Evolutionary conservation across 2,888 invertebrate genomes (phyloP), one percentile per base, ranked within the genome.

Genomic region (Pteria penguin): DNA sequence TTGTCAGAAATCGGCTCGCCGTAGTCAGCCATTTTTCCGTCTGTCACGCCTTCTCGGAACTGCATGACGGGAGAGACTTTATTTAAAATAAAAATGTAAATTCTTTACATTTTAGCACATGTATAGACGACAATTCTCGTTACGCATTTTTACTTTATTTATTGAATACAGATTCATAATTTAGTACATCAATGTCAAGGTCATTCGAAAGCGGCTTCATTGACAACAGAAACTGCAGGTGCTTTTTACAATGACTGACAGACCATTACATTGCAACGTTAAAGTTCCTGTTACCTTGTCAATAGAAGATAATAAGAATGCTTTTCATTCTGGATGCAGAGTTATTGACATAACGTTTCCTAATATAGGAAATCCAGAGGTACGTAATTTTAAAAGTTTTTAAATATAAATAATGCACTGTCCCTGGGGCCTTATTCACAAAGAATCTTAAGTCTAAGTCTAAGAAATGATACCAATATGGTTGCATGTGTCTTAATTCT

Each of bases 291-390:
- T 89, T n/a, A 33, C 78, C 22, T 71, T 90, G 22, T 85, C 77
- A 61, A 78, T 90, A 31, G 84, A 85, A 14, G 89, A 89, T 65
- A 68, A 76, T 14, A 87, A 86, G 72, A 79, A 78, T 24, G 88
- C 84, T 31, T 88, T 89, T 75, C 80, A 85, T 65, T 86, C 87
- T 58, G 91, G 91, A 27, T 91, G 90, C 79, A 84, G 85, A 71
- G 80, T 89, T n/a, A 84, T 91, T 31, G 90, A 90, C 61, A 79
- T 91, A 55, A 87, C 88, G 2, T 89, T 91, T 72, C 89, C 90
- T 29, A 90, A 87, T 76, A 82, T 88, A n/a, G 79, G 87, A 5
- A 84, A 86, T 67, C 88, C 90, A 52, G 90, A 91, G 90, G 91
- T 90, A 81, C 65, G n/a, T n/a, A n/a, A n/a, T n/a, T n/a, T n/a